phyloP scores from a whole-genome alignment of 2,888 invertebrate genomes.

The Anthophora plumipes region DNA sequence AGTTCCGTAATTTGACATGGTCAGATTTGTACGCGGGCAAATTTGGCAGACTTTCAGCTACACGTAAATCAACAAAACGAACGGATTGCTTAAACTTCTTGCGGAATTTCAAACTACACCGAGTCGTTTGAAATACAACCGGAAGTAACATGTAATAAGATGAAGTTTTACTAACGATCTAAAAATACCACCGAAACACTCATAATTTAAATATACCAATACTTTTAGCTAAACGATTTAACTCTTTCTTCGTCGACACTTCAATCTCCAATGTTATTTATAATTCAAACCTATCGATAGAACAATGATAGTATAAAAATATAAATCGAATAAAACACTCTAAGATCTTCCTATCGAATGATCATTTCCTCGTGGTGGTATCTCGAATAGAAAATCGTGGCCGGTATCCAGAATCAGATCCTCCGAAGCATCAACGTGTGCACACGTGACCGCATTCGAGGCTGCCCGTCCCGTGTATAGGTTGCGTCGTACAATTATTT shows the following conservation, averaged over 20 bases:
- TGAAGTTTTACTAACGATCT: no score
- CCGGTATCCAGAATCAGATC: conserved; percentile 14
- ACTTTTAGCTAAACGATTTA: no score
- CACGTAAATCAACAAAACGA: conserved; percentile 8
- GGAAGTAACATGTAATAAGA: no score
- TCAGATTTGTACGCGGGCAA: neutral
- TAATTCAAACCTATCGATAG: no score
- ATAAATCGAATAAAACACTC: no score
- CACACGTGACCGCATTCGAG: conserved; percentile 32
- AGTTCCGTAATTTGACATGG: neutral
- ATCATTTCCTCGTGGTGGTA: neutral
- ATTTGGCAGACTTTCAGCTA: neutral
- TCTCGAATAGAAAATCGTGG: neutral
- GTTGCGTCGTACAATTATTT: conserved; percentile 50
- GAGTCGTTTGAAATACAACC: neutral
- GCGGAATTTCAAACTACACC: conserved; percentile 8
- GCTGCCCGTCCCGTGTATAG: conserved; percentile 21
- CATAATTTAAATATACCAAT: no score
- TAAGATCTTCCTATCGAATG: no score
- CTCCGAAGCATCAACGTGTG: neutral
- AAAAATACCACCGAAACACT: neutral
- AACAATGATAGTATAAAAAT: no score
- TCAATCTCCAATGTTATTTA: no score
- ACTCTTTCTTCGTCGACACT: no score
- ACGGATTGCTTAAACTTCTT: neutral